Base-by-base conservation (phyloP, 2,797 vertebrate genomes). In the Podarcis siculus region DNA sequence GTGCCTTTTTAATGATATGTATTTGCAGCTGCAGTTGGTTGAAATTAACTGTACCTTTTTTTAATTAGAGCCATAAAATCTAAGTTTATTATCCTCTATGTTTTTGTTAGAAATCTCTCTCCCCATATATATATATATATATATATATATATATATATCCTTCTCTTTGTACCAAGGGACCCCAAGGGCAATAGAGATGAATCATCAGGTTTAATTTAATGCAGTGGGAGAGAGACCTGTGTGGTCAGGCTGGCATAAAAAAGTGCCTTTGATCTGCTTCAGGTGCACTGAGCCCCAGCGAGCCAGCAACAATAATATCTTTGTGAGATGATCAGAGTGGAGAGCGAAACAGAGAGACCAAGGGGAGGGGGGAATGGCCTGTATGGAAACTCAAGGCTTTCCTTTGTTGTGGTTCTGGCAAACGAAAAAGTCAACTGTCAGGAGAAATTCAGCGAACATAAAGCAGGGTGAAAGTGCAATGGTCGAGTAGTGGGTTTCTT, bases 391-490 rank as follows among this genome's bases (percentile, higher is more conserved):
- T 97, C 95, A 97, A 95, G 94, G 94, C 94, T 87, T 37, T 88
- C 89, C 95, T 97, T 97, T 97, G 95, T 97, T 97, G 96, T 97
- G 96, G 96, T 96, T 97, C 96, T 97, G 96, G 96, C 94, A 95
- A 94, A 92, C 5, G 89, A 96, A 96, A 95, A 93, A 91, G 92
- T 93, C 95, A 94, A 96, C 95, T 97, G 96, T 96, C 95, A 96
- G 92, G 93, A 95, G 93, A 94, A 95, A 96, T 95, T 94, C 95
- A 93, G 94, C 86, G 78, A 95, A 96, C 95, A 96, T 91, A 96
- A 95, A 95, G 84, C 95, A 96, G 95, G 94, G 94, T 92, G 89
- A 94, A 95, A 95, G 93, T 90, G 85, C 0, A 3, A 69, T 80
- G 58, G 49, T 83, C 23, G 55, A 80, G 85, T 73, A 88, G 78